Base-by-base conservation (phyloP, 2,797 vertebrate species). In the Dermochelys coriacea region DNA sequence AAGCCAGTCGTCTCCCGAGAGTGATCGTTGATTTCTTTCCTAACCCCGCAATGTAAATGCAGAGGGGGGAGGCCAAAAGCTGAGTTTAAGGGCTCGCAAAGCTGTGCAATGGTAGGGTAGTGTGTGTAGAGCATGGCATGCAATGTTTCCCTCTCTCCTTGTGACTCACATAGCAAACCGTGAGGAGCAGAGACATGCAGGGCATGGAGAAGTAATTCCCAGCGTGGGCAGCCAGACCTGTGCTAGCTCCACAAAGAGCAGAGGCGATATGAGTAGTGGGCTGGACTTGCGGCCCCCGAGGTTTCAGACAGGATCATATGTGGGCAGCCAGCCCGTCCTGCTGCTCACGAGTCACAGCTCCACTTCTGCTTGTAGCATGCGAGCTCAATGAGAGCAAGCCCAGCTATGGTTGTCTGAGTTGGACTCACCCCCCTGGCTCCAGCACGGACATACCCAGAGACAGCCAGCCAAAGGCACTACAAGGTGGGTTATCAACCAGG, bases 11-110 rank as follows among this genome's bases (percentile, higher is more conserved):
- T 15, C 12, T 8, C 50, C 61, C 19, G 34, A 37, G 29, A 61
- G 12, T 2, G 14, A 34, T 34, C 6, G 61, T 7, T 8, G 71
- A 23, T 5, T 41, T 50, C 74, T 12, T 41, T 18, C 37, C n/a
- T 54, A 8, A 6, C 2, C 14, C n/a, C 25, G 34, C 23, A 23
- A 45, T 74, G 37, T 74, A 41, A 71, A 37, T n/a, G 61, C 61
- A 64, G 61, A 59, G 51, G 37, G 37, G 12, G 23, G 77, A 93
- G 71, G 15, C n/a, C 50, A 90, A 78, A 55, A 81, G 51, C 85
- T 7, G 2, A 37, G 5, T 41, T 41, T 31, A 47, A 31, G 54
- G 31, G 31, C 12, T 31, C 12, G 3, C 16, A 68, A 78, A 27
- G 34, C 34, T 18, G 16, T 34, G 37, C 31, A 49, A 23, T 31